Conservation (phyloP, 2,113 vertebrate species). For the Pholis gunnellus region DNA sequence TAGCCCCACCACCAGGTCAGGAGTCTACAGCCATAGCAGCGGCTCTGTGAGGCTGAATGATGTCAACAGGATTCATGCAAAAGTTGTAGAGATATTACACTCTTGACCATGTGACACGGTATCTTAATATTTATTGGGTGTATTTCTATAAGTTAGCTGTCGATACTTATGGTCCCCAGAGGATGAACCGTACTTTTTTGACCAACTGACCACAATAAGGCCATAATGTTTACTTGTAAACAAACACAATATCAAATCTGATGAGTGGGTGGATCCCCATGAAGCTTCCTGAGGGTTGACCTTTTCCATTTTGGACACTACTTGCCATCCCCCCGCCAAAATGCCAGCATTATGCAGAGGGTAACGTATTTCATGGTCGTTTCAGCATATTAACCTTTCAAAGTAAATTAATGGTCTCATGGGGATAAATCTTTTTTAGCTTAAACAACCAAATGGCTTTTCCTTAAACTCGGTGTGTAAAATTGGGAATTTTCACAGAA, state of each 20-base stretch:
- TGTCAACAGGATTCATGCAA: background rate
- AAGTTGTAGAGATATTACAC: no score
- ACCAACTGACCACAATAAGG: background rate
- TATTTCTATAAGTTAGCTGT: background rate
- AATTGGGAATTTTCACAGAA: background rate
- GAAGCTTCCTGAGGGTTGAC: background rate
- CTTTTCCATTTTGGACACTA: background rate
- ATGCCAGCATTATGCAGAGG: background rate
- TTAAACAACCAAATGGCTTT: slow-evolving; percentile 7
- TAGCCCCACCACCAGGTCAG: background rate
- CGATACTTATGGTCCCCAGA: background rate
- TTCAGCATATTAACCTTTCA: background rate
- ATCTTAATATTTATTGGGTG: background rate
- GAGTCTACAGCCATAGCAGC: no score
- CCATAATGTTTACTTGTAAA: background rate
- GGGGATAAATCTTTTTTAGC: background rate
- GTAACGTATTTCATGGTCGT: background rate
- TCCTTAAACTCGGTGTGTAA: background rate
- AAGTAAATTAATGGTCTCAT: background rate
- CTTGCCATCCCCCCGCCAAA: background rate
- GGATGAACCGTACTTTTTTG: background rate
- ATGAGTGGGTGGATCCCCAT: background rate
- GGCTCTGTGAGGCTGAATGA: no score
- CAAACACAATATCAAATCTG: background rate
- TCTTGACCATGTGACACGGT: background rate